phyloP scores from a whole-genome alignment of 2,797 vertebrate species.

The Lateolabrax maculatus region DNA sequence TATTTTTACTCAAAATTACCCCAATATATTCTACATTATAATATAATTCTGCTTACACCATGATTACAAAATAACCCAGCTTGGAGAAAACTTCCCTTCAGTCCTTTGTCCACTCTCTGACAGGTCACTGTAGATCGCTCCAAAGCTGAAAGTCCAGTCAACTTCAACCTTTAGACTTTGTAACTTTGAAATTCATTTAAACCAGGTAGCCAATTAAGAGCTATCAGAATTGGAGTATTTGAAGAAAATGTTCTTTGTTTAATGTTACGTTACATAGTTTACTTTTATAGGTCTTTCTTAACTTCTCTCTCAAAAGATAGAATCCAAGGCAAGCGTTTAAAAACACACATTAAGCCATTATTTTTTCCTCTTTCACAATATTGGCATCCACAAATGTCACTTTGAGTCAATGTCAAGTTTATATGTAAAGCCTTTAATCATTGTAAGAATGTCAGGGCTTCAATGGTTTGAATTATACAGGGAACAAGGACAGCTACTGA shows the following conservation, averaged over 20 bases:
- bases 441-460: not conserved
- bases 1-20: too few species aligned
- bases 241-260: not conserved
- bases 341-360: not conserved
- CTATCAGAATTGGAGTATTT: not conserved
- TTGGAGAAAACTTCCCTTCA: too few species aligned
- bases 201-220: not conserved
- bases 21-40: too few species aligned
- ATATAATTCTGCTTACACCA: not conserved
- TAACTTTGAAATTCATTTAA: not conserved
- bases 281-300: not conserved
- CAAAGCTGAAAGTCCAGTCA: not conserved
- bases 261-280: not conserved
- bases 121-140: not conserved
- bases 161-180: not conserved
- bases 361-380: not conserved
- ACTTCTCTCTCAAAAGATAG: not conserved
- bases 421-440: slow-evolving; percentile 16
- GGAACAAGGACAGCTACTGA: not conserved
- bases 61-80: not conserved
- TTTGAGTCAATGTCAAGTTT: slow-evolving; percentile 8
- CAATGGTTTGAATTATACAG: slow-evolving; percentile 8
- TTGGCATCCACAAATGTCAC: not conserved
- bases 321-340: not conserved
- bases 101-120: not conserved